Base-by-base conservation (phyloP, 2,797 vertebrate genomes). In the Novumbra hubbsi region DNA sequence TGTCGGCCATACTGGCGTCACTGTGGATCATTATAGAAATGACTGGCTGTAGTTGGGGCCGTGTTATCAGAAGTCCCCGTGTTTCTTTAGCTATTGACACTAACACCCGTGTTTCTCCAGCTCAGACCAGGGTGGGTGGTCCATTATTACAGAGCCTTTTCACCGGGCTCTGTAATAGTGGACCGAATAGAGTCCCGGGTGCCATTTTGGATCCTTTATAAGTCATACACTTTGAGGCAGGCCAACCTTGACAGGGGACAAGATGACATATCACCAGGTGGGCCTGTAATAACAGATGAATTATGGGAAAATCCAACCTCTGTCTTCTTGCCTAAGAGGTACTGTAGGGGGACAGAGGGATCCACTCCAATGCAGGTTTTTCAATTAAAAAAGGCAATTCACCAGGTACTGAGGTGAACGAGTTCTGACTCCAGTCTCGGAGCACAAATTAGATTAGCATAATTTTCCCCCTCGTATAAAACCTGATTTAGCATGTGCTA, bases 331-430 rank as follows among this genome's bases (percentile, higher is more conserved):
- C 60, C 75, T 49, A 71, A 66, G 68, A 82, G 72, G 55, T 48
- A n/a, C n/a, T n/a, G n/a, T n/a, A 70, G 83, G 73, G 72, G 71
- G 69, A 79, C 77, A 87, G 75, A 80, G 81, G 74, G 83, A 76
- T 68, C 84, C 80, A 81, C 85, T 87, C 73, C 34, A 80, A 80
- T 84, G 78, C 78, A 75, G 81, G 84, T 90, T 91, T 91, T 90
- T 87, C 87, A 88, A 89, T 91, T 73, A 75, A 79, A 71, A 85
- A 84, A 86, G 79, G 83, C 84, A 88, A 88, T 88, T 92, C 86
- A 75, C 82, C 62, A 72, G 83, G 74, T 41, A 67, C 86, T 82
- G 78, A 84, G 85, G 81, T 76, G 83, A 88, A 86, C 86, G 83
- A 86, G 73, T 86, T 83, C 76, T 66, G 77, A 85, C 84, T 88